Evolutionary conservation across 1,140 invertebrate species (phyloP), one percentile per base, ranked within the genome.

Genomic region (Laodelphax striatellus): DNA sequence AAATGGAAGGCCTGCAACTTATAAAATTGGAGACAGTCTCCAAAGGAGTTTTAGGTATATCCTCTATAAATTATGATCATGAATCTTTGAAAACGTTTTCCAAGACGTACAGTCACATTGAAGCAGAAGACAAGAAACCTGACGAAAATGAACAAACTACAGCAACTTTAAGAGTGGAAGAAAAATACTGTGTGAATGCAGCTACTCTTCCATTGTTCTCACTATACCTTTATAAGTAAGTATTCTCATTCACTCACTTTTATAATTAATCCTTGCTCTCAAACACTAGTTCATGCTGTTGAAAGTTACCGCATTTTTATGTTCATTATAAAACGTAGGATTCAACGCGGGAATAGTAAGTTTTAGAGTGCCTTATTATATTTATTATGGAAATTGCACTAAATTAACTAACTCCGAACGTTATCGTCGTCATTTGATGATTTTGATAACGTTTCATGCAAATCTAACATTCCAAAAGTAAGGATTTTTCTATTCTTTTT

Each of bases 171-270:
- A 70, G 71, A 42, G 80, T 92, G 44, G 73, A 76, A 13, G 87
- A 91, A 70, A 79, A 86, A 68, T 85, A 80, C 70, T 78, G 77
- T 67, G 79, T 92, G 28, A 89, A 85, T 10, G 77, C 82, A 16
- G 75, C 79, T 57, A 82, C 88, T 11, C 58, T 82, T 4, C 80
- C 82, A 1, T 64, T 91, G 31, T 78, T 91, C 68, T 78, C 79
- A 24, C 71, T 73, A 68, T 79, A 73, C 68, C 74, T 77, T 60
- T 75, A 76, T 58, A 75, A 76, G 82, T 83, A 73, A 73, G 74
- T 74, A 67, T 31, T 28, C 21, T 31, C 4, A 1, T 28, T 28
- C 2, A 55, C 31, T 55, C 16, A 5, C 11, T 6, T 11, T 28
- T 55, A 8, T 55, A 28, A 1, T 34, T 5, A 28, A 16, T 55